Evolutionary conservation across 2,113 vertebrate genomes (phyloP), one percentile per base, ranked within the genome.

Genomic region (Toxotes jaculatrix): DNA sequence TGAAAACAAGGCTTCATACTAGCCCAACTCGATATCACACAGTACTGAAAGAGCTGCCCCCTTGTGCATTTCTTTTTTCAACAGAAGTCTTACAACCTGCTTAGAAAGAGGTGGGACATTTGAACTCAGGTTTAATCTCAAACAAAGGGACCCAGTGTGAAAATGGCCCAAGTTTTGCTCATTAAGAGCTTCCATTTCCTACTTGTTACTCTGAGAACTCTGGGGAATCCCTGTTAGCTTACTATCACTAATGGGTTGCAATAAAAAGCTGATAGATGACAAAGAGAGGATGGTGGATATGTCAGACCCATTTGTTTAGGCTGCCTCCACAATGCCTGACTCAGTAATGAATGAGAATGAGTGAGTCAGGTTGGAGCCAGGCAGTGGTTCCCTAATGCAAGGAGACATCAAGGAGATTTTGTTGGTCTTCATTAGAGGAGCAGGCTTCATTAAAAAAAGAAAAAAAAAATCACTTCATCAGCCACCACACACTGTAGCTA

Each of bases 381-480:
- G 79, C 72, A 32, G 79, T 40, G 59, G 74, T 79, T 89, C 80
- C 78, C 88, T 90, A 92, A 93, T 92, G 83, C 81, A 91, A 84
- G 61, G 80, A 90, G 62, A 92, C 90, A 93, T 93, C 89, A 94
- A 93, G 88, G 89, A 92, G 84, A 85, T 89, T 87, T 80, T 72
- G 82, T 77, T 89, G 87, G 91, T 91, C 90, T 92, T 90, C 87
- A 91, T 93, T 92, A 90, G 75, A 85, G 76, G 64, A 84, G 74
- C 64, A 57, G 66, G 64, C 77, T 90, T 93, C 91, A 91, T 93
- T 91, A 12, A 16, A 78, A 84, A 63, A 55, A 55, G 5, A 14
- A 59, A 42, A 74, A n/a, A 87, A 77, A 76, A 85, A 78, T 82
- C 74, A 81, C 79, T 86, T 87, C 65, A 85, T 79, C 88, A 78